phyloP scores from a whole-genome alignment of 1,140 invertebrate genomes.

The Atta texana region DNA sequence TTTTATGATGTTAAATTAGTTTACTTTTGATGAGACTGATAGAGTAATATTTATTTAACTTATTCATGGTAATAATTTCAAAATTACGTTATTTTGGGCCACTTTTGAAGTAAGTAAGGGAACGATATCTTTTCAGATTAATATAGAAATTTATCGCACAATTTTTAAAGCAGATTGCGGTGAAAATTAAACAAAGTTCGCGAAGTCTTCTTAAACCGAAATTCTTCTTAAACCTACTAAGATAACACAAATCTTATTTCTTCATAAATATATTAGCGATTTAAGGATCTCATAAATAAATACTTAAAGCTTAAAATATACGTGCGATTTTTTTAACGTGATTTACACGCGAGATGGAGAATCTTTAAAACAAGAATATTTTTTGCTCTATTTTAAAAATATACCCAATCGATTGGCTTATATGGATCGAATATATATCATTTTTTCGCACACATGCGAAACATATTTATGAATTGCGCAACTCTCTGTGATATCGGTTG shows the following conservation, averaged over 20 bases:
- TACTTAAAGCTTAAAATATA: slow-evolving; percentile 13
- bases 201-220: too few species aligned
- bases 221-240: not conserved
- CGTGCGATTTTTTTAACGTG: not conserved
- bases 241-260: not conserved
- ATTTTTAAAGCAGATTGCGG: not conserved
- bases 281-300: slow-evolving; percentile 2
- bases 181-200: not conserved
- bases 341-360: not conserved
- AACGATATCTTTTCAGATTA: not conserved
- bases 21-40: too few species aligned
- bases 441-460: not conserved
- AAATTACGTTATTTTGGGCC: too few species aligned
- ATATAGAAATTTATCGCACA: not conserved
- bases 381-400: slow-evolving; percentile 14
- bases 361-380: not conserved
- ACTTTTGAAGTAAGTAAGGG: too few species aligned
- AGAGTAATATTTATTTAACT: too few species aligned
- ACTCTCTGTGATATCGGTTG: slow-evolving; percentile 13
- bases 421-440: slow-evolving; percentile 17
- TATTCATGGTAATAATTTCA: too few species aligned
- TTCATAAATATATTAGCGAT: slow-evolving; percentile 12
- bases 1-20: too few species aligned
- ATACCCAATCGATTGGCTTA: not conserved
- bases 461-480: slow-evolving; percentile 27